Base-by-base conservation (phyloP, 2,888 invertebrate species). In the Prosopocoilus inquinatus region DNA sequence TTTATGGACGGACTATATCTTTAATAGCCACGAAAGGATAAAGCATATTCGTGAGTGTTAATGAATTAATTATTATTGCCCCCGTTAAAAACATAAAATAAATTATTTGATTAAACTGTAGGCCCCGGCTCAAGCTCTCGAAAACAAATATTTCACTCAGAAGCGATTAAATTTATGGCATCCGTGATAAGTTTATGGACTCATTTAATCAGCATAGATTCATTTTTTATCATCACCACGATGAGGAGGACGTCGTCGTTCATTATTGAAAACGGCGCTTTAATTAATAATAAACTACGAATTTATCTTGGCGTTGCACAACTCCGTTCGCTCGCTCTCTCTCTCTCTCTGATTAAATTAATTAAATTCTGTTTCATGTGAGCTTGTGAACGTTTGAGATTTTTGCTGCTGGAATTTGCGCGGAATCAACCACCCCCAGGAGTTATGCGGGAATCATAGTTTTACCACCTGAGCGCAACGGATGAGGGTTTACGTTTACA, bases 291-390 rank as follows among this genome's bases (percentile, higher is more conserved):
- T 53, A 48, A 53, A 53, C 47, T 16, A 41, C 36, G 39, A 53
- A 53, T 53, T 50, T 55, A 55, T 55, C 50, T 55, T 13, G 41
- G 33, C 36, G 50, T 45, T 39, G 46, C 47, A 45, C 47, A 50
- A 33, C 28, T 28, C 46, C 50, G n/a, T n/a, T n/a, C n/a, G n/a
- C n/a, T n/a, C n/a, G n/a, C n/a, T n/a, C n/a, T n/a, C n/a, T n/a
- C n/a, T n/a, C n/a, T n/a, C n/a, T n/a, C n/a, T n/a, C n/a, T n/a
- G 57, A 57, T 57, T 57, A 51, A 57, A 57, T 57, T 57, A 57
- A 57, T 57, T 51, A 53, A 57, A 41, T 15, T 41, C 16, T 16
- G 41, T 11, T 41, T 41, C 41, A 41, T 15, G 41, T 41, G 41
- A 41, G 15, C 41, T 15, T 15, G 41, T 41, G 41, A 41, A 41